A percentile compares a stretch with the other conserved stretches of the same genome.
Conservation (phyloP, 2,888 invertebrate genomes). For the Drosophila seclusa region DNA sequence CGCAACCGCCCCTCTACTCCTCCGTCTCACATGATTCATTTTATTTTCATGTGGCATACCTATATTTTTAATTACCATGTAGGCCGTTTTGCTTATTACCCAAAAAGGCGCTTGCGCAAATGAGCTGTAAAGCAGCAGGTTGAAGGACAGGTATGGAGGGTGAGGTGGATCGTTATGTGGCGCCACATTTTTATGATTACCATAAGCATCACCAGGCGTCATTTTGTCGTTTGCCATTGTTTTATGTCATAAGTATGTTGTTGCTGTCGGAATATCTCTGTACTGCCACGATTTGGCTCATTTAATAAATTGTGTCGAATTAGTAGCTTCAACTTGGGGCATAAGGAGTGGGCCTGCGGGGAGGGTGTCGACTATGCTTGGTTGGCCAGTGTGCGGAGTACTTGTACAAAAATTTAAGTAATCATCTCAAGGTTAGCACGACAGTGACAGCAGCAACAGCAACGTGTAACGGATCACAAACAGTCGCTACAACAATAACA, state of each 20-base stretch:
- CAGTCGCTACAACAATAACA: conserved; percentile 42
- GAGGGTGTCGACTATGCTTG: conserved; percentile 36
- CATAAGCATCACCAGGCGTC: conserved; percentile 41
- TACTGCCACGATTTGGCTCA: conserved; percentile 65
- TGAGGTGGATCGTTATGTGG: conserved; percentile 29
- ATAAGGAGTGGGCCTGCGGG: background rate
- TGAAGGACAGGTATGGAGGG: conserved; percentile 8
- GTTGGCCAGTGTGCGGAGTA: conserved; percentile 48
- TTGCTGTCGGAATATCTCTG: conserved; percentile 7
- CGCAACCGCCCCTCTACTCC: background rate
- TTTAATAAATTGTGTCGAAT: conserved; percentile 75
- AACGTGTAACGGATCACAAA: conserved; percentile 77
- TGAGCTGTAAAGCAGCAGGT: conserved; percentile 34
- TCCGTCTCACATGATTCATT: conserved; percentile 42
- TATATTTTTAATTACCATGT: conserved; percentile 65
- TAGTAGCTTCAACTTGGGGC: conserved; percentile 49
- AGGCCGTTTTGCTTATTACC: conserved; percentile 73
- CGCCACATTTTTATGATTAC: conserved; percentile 54
- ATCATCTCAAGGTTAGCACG: conserved; percentile 82
- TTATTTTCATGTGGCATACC: conserved; percentile 44
- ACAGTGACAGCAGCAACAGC: conserved; percentile 56
- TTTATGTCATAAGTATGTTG: conserved; percentile 13
- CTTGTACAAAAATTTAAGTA: conserved; percentile 66
- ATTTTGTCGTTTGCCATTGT: conserved; percentile 44
- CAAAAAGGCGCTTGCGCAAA: conserved; percentile 57